Conservation (phyloP, 2,888 invertebrate genomes). For the Adineta ricciae region DNA sequence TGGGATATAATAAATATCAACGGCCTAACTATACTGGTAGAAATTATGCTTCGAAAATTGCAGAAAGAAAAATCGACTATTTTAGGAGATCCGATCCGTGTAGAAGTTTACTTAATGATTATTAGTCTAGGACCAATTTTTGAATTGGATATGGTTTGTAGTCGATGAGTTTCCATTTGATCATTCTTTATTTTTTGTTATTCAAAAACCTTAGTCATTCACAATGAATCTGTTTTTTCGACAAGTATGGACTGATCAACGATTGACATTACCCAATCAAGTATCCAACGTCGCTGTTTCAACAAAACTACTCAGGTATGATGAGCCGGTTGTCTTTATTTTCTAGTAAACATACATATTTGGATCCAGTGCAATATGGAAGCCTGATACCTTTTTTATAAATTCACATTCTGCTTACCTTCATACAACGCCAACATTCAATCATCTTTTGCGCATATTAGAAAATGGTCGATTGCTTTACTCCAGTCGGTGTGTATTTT, state of each 20-base stretch:
- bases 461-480: constrained; percentile 82
- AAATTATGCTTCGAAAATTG: too few species aligned
- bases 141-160: not conserved
- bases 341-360: too few species aligned
- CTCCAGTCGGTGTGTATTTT: constrained; percentile 51
- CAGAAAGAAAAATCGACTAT: not conserved
- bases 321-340: not conserved
- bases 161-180: not conserved
- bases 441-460: constrained; percentile 75
- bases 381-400: constrained; percentile 58
- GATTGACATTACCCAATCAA: not conserved
- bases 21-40: not conserved
- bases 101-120: constrained; percentile 10
- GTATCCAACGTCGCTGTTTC: not conserved
- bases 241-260: not conserved
- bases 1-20: not conserved
- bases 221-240: constrained; percentile 18
- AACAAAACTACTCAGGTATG: not conserved
- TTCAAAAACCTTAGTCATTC: not conserved
- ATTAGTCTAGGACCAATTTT: not conserved
- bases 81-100: not conserved
- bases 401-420: constrained; percentile 88
- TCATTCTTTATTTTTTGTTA: not conserved
- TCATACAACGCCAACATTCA: constrained; percentile 86
- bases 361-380: constrained; percentile 6